phyloP scores from a whole-genome alignment of 2,797 vertebrate species.

The Cossypha niveicapilla region DNA sequence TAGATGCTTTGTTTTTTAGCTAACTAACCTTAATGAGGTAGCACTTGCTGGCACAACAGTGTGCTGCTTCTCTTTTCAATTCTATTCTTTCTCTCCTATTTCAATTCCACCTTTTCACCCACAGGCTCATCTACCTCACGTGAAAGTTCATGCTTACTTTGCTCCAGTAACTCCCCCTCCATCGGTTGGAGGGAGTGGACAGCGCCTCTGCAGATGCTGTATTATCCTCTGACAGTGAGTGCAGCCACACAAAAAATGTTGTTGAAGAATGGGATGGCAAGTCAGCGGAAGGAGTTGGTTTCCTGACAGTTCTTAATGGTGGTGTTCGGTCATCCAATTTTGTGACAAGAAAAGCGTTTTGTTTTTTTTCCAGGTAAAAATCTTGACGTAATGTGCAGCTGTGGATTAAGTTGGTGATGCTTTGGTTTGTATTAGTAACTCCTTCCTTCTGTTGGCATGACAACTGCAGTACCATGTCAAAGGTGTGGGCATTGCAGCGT shows the following conservation, averaged over 20 bases:
- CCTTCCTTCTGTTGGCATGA: constrained; percentile 45
- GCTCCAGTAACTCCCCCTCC: constrained; percentile 90
- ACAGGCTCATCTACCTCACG: constrained; percentile 89
- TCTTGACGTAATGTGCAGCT: constrained; percentile 15
- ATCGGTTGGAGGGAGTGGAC: constrained; percentile 84
- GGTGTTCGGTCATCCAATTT: constrained; percentile 26
- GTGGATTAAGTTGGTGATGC: constrained; percentile 50
- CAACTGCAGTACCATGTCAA: background rate
- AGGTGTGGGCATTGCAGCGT: background rate
- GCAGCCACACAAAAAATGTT: constrained; percentile 53
- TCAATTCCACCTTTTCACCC: background rate
- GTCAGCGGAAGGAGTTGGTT: background rate
- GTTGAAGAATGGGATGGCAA: background rate
- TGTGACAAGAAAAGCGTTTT: constrained; percentile 44
- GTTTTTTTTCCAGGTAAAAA: constrained; percentile 55
- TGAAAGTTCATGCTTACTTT: constrained; percentile 93
- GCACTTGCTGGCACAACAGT: background rate
- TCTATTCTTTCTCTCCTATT: background rate
- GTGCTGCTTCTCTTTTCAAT: background rate
- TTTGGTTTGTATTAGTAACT: constrained; percentile 43
- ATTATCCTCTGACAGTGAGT: constrained; percentile 86
- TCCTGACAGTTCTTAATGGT: background rate
- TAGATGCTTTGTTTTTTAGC: background rate
- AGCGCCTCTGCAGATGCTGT: constrained; percentile 90
- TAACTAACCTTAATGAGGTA: accelerated